Evolutionary conservation across 2,113 vertebrate species (phyloP), one percentile per base, ranked within the genome.

Genomic region (Lophius piscatorius): DNA sequence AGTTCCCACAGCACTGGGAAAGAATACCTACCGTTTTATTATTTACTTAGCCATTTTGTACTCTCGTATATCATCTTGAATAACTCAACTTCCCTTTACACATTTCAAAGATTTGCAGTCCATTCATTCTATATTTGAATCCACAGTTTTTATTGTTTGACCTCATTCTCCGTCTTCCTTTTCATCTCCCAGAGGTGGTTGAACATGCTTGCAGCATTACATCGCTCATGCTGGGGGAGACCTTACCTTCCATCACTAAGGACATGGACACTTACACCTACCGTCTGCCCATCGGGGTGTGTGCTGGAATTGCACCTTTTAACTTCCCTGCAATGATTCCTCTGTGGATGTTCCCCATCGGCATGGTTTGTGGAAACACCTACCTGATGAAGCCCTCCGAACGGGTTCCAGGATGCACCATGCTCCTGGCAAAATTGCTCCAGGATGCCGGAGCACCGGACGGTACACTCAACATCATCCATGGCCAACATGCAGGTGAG

Each of bases 271-370:
- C 94, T 33, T 94, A 89, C 59, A 97, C 96, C 29, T 98, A 94
- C 80, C 94, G 96, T 5, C 82, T 98, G 67, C 96, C 97, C 36
- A 87, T 98, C 21, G 96, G 97, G 0, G 95, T 98, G 20, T 98
- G 97, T 17, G 95, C 96, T 12, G 97, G 97, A 58, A 96, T 99
- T 1, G 93, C 97, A 4, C 97, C 97, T 0, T 99, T 98, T 85
- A 98, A 98, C 83, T 98, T 98, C 87, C 97, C 97, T 0, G 97
- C 95, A 80, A 98, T 99, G 97, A 98, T 99, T 66, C 97, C 97
- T 22, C 88, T 99, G 26, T 99, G 97, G 97, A 98, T 99, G 97
- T 98, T 96, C 74, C 97, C 97, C 14, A 85, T 99, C 69, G 96
- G 94, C 14, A 94, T 98, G 94, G 97, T 96, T 22, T 98, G 97